Evolutionary conservation across 2,888 invertebrate species (phyloP), one percentile per base, ranked within the genome.

Genomic region (Abscondita cerata): DNA sequence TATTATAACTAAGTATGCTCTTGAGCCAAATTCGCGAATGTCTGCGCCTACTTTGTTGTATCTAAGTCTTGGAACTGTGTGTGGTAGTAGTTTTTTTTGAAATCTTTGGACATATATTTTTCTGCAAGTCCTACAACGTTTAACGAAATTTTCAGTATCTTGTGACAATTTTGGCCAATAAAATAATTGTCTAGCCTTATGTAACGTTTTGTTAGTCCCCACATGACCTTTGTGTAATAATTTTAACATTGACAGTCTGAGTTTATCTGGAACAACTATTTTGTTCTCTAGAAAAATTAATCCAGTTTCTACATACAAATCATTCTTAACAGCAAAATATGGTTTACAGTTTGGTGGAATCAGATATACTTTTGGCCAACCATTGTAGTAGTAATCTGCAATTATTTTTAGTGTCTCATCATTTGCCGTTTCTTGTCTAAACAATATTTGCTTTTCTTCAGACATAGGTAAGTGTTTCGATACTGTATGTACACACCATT

Each of bases 41-140:
- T 70, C 65, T 9, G 56, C 52, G 34, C 54, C 68, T 20, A 67
- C 41, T 65, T 69, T 68, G 16, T 68, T 68, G 44, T 61, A 71
- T 55, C 44, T 44, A 6, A 44, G 18, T 44, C 11, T 44, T 11
- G 44, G 44, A 44, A 44, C 18, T 9, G 44, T 1, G 16, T 44
- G 44, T 2, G 16, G 44, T 8, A 68, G 34, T 11, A 70, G 5
- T 4, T 66, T 65, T 71, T 66, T 64, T 64, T 66, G 47, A 16
- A 56, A 46, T 67, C 69, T 9, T 36, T 31, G 3, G 57, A 58
- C 46, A 38, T 62, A 50, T 62, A 67, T 59, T 67, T 68, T 44
- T 44, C 44, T n/a, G 56, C 68, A 70, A n/a, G 52, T 52, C 58
- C 65, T 20, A 57, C 70, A 69, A 33, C 16, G 20, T 62, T 59